Evolutionary conservation across 2,888 invertebrate genomes (phyloP).

Genomic region (Lycaena phlaeas): DNA sequence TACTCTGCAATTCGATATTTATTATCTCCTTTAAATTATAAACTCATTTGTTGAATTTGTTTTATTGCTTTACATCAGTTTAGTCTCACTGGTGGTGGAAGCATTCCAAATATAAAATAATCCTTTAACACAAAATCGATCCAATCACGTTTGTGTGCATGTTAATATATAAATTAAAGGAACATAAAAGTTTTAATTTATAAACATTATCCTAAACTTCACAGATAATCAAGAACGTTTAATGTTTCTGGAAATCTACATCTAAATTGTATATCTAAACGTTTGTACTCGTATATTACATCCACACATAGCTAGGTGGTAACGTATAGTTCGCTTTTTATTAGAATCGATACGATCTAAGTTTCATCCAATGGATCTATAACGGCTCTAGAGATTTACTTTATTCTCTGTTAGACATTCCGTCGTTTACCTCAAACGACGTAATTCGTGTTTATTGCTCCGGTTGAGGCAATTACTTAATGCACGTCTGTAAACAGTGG

Average conservation of each 20-base stretch:
- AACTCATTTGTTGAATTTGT: conserved; percentile 12
- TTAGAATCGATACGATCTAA: conserved; percentile 17
- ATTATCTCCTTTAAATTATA: conserved; percentile 25
- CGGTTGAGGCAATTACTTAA: conserved; percentile 33
- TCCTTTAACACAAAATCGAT: too few relatives aligned
- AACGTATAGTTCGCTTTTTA: conserved; percentile 14
- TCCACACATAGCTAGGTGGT: conserved; percentile 10
- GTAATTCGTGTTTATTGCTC: conserved; percentile 29
- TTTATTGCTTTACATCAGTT: too few relatives aligned
- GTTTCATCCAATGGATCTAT: conserved; percentile 15
- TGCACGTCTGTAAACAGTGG: conserved; percentile 26
- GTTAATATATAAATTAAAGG: too few relatives aligned
- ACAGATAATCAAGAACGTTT: background rate
- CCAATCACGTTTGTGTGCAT: too few relatives aligned
- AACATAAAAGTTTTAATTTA: too few relatives aligned
- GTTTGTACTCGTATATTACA: conserved; percentile 1
- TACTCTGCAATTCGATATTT: conserved; percentile 32
- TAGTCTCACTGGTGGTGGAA: too few relatives aligned
- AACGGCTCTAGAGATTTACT: conserved; percentile 19
- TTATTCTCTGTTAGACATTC: conserved; percentile 11
- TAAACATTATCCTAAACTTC: background rate
- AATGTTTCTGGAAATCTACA: background rate
- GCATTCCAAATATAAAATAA: too few relatives aligned
- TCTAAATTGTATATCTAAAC: conserved; percentile 1
- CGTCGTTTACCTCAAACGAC: background rate